Percentiles rank a stretch among this genome's conserved stretches.
phyloP scores from a whole-genome alignment of 2,797 vertebrate species.

The Sebastes flavidus region DNA sequence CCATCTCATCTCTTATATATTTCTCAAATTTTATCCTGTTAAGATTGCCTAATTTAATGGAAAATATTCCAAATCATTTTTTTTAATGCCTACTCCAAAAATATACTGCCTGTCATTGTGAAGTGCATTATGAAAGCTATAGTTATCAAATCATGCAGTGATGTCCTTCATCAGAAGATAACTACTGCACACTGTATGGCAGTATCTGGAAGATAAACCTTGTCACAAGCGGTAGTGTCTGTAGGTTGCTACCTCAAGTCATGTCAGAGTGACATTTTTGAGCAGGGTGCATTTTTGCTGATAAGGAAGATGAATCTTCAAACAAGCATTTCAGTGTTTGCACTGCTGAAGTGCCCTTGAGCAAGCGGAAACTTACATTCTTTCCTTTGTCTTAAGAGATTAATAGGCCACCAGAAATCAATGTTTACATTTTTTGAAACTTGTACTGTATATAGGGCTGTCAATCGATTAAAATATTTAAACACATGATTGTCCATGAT shows the following conservation, averaged over 20 bases:
- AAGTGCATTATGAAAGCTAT: neutral
- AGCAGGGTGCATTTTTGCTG: neutral
- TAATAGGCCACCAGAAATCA: neutral
- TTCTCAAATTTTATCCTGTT: neutral
- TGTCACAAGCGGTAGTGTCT: neutral
- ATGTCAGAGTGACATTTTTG: conserved; percentile 14
- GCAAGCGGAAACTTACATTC: neutral
- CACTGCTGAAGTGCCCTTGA: neutral
- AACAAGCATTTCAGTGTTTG: neutral
- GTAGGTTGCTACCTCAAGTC: neutral
- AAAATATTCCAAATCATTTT: neutral
- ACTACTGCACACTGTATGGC: neutral
- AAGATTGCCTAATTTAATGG: neutral
- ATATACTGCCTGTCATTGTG: neutral
- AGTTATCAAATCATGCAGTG: neutral
- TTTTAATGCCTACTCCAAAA: neutral
- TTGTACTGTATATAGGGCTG: neutral
- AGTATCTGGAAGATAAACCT: neutral
- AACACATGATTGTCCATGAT: too few relatives aligned
- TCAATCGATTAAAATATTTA: too few relatives aligned
- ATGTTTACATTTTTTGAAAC: neutral
- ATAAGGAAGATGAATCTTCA: neutral
- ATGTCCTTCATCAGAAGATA: neutral
- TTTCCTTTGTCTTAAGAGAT: neutral
- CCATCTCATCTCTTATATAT: neutral